Evolutionary conservation across 2,888 invertebrate genomes (phyloP), one percentile per base, ranked within the genome.

Genomic region (Eumerus sabulonum): DNA sequence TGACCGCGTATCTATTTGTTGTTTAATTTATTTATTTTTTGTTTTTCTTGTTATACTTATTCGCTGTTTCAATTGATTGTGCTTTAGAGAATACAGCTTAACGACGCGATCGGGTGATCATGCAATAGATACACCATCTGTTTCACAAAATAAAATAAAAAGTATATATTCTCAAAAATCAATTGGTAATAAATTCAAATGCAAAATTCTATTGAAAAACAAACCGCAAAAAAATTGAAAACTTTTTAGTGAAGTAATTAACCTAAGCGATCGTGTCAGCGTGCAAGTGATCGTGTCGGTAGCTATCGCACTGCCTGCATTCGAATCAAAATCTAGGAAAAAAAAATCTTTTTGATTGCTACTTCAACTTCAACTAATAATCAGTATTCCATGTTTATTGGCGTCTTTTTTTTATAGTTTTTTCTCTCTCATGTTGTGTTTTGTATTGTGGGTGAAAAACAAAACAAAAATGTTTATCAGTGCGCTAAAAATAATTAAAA

Each of bases 251-350:
- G 3, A 40, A 40, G 44, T 47, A 62, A 68, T 54, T 59, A 62
- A 47, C 62, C 38, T 18, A 4, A 48, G 16, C 64, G 70, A 64
- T 64, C 59, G 71, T 27, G 27, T 27, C 3, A 27, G 27, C 27
- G 27, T 27, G 27, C 64, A 59, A 60, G 54, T 60, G 59, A 71
- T 70, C 76, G 48, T 54, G 9, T 13, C 35, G 51, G n/a, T n/a
- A 13, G 40, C 35, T 42, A 57, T 50, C 54, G 35, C n/a, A 1
- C 14, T 51, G 62, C 35, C 13, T 54, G 35, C 9, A 17, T 27
- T 27, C 27, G 27, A 27, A 27, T 27, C 27, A 27, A 27, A 7
- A 27, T 2, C 27, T 27, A 27, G 7, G 3, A 27, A 27, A 27
- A 27, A n/a, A 19, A 16, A 18, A 27, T 27, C 9, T 50, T 40